Evolutionary conservation across 1,140 invertebrate species (phyloP).

Genomic region (Aphidius ervi): DNA sequence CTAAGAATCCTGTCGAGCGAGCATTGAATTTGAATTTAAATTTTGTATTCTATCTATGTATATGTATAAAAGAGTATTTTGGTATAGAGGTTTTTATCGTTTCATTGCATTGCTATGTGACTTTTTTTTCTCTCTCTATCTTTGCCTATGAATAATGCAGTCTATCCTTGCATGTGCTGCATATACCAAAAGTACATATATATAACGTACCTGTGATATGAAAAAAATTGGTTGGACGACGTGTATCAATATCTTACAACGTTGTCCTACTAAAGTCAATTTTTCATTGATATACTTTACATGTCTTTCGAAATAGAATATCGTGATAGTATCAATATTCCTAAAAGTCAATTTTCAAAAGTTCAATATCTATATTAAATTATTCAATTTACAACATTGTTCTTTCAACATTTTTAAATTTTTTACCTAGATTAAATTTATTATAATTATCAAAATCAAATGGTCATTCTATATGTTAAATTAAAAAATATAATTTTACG

Average conservation of each 20-base stretch:
- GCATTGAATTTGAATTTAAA: slow-evolving; percentile 21
- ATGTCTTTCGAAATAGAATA: not conserved
- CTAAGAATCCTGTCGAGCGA: slow-evolving; percentile 14
- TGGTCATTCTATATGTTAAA: too few species aligned
- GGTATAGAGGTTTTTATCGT: slow-evolving; percentile 15
- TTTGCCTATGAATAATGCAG: slow-evolving; percentile 20
- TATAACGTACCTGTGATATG: slow-evolving; percentile 18
- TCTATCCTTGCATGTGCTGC: not conserved
- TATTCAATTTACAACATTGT: not conserved
- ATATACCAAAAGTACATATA: not conserved
- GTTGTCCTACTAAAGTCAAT: not conserved
- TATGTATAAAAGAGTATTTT: not conserved
- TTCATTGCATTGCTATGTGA: slow-evolving; percentile 8
- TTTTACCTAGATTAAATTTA: too few species aligned
- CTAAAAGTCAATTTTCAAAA: not conserved
- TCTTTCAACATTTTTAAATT: too few species aligned
- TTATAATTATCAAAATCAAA: too few species aligned
- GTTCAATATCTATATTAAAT: not conserved
- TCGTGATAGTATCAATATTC: not conserved
- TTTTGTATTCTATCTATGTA: not conserved
- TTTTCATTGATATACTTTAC: too few species aligned
- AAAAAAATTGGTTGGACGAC: slow-evolving; percentile 16
- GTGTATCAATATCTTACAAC: slow-evolving; percentile 17
- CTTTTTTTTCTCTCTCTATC: not conserved
- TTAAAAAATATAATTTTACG: too few species aligned